Conservation (phyloP, 2,888 invertebrate species). For the Hirtodrosophila confusa region DNA sequence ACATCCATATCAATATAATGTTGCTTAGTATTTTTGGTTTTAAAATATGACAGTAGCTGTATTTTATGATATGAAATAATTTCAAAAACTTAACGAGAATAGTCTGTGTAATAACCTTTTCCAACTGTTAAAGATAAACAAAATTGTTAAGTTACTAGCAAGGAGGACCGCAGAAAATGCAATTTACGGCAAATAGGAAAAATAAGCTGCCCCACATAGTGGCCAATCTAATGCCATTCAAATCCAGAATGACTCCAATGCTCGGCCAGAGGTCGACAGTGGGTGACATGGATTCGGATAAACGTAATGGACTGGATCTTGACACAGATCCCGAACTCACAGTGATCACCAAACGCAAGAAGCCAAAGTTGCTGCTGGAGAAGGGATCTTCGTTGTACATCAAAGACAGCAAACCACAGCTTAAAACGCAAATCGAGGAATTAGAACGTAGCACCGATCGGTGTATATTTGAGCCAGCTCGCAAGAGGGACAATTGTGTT, state of each 20-base stretch:
- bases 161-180: constrained; percentile 1
- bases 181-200: background rate
- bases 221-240: constrained; percentile 33
- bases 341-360: background rate
- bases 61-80: background rate
- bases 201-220: constrained; percentile 13
- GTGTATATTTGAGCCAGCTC: background rate
- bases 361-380: background rate
- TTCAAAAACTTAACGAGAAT: background rate
- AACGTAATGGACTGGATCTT: constrained; percentile 45
- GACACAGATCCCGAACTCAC: background rate
- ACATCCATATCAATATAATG: too few relatives aligned
- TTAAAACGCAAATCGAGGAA: background rate
- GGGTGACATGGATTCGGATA: constrained; percentile 2
- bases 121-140: background rate
- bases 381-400: too few relatives aligned
- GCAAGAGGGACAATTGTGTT: constrained; percentile 4
- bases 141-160: constrained; percentile 6
- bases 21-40: too few relatives aligned
- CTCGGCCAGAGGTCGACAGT: background rate
- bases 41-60: background rate
- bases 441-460: background rate
- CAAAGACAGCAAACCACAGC: background rate
- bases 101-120: background rate
- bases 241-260: background rate